A percentile compares a stretch with the other conserved stretches of the same genome.
Conservation (phyloP, 2,888 invertebrate species). For the Archips xylosteana region DNA sequence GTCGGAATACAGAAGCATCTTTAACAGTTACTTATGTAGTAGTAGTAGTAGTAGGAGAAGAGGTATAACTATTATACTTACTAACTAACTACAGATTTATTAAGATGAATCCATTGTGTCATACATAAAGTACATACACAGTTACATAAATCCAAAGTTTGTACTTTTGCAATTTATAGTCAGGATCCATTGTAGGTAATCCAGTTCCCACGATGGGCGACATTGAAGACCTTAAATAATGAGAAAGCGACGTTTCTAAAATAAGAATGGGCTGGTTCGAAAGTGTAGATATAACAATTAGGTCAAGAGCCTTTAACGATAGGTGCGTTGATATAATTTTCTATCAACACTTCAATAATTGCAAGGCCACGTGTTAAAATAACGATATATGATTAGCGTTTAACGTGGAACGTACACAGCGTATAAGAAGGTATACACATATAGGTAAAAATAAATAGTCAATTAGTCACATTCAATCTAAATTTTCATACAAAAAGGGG, state of each 20-base stretch:
- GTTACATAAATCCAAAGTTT: not conserved
- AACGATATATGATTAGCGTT: not conserved
- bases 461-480: too few species aligned
- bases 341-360: slow-evolving; percentile 65
- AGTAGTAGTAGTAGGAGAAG: too few species aligned
- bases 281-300: slow-evolving; percentile 19
- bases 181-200: not conserved
- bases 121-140: not conserved
- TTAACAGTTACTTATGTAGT: too few species aligned
- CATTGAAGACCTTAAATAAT: slow-evolving; percentile 36
- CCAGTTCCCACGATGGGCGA: not conserved
- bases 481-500: too few species aligned
- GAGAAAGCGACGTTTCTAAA: slow-evolving; percentile 42
- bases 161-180: not conserved
- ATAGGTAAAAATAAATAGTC: too few species aligned
- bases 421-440: too few species aligned
- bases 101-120: too few species aligned
- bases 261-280: slow-evolving; percentile 20
- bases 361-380: slow-evolving; percentile 53
- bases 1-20: too few species aligned
- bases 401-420: too few species aligned
- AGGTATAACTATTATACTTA: too few species aligned
- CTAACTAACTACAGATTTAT: too few species aligned
- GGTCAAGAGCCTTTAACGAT: slow-evolving; percentile 40
- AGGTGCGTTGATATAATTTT: slow-evolving; percentile 45